Percentiles rank a stretch among this genome's conserved stretches.
These are phyloP conservation scores for Ciconia maguari DNA, from an alignment of 2,113 vertebrate species.

Conservation along the genomic window DNA sequence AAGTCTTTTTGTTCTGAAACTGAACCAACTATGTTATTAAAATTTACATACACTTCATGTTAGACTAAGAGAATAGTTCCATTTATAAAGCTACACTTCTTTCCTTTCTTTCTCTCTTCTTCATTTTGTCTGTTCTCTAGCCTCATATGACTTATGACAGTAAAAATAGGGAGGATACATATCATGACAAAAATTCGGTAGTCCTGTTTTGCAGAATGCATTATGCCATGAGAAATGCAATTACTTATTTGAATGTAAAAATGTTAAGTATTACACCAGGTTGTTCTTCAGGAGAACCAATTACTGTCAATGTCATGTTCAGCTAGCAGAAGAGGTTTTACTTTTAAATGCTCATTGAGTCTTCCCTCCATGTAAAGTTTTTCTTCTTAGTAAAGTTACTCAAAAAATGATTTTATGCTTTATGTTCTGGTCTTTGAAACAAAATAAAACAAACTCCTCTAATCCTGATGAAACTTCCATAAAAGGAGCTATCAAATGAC, in stretches of 20 bases:
- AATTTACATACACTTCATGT: neutral
- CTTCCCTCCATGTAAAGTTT: neutral
- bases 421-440: neutral
- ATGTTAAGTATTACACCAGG: neutral
- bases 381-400: neutral
- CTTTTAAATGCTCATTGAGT: neutral
- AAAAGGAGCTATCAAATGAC: neutral
- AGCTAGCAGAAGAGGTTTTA: neutral
- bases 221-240: neutral
- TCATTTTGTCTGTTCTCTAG: fast-evolving
- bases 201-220: neutral
- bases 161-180: neutral
- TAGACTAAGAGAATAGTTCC: neutral
- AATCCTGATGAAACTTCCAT: neutral
- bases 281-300: neutral
- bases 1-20: neutral
- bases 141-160: neutral
- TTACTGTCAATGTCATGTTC: neutral
- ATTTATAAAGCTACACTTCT: neutral
- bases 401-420: neutral
- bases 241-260: neutral
- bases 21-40: neutral
- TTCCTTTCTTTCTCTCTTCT: neutral
- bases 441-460: neutral
- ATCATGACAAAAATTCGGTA: neutral